Evolutionary conservation across 1,140 invertebrate genomes (phyloP).

Genomic region (Drosophila rhopaloa): DNA sequence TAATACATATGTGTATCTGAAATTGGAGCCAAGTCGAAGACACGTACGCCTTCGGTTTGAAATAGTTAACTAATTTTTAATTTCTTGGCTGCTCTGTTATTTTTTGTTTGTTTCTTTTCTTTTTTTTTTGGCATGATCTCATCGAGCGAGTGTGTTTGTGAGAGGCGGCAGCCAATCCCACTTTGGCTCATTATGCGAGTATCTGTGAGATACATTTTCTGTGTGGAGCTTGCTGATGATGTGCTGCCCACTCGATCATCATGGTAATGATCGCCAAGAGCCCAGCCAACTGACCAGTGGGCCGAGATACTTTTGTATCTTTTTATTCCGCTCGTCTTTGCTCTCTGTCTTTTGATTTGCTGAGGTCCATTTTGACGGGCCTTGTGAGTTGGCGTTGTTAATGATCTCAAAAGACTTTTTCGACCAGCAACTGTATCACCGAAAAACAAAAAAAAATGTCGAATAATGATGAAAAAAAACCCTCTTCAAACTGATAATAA

Average conservation of each 20-base stretch:
- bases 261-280: conserved; percentile 44
- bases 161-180: conserved; percentile 53
- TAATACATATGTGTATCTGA: conserved; percentile 25
- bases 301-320: conserved; percentile 40
- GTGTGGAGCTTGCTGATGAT: conserved; percentile 36
- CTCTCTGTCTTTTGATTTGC: conserved; percentile 23
- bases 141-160: conserved; percentile 22
- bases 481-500: not conserved
- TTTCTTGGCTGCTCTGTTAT: conserved; percentile 4
- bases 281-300: conserved; percentile 36
- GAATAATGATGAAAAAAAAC: not conserved
- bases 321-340: conserved; percentile 20
- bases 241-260: conserved; percentile 52
- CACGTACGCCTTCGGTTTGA: conserved; percentile 62
- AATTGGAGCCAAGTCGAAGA: conserved; percentile 45
- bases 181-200: conserved; percentile 36
- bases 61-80: conserved; percentile 54
- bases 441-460: not conserved
- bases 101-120: not conserved
- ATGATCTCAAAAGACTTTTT: conserved; percentile 36
- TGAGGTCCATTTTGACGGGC: conserved; percentile 34
- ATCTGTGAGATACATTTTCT: conserved; percentile 49
- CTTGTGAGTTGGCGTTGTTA: conserved; percentile 40
- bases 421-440: conserved; percentile 15
- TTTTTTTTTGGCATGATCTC: conserved; percentile 59